These are phyloP conservation scores for Sigmodon hispidus DNA, from an alignment of 2,113 vertebrate genomes.

Conservation along the genomic window DNA sequence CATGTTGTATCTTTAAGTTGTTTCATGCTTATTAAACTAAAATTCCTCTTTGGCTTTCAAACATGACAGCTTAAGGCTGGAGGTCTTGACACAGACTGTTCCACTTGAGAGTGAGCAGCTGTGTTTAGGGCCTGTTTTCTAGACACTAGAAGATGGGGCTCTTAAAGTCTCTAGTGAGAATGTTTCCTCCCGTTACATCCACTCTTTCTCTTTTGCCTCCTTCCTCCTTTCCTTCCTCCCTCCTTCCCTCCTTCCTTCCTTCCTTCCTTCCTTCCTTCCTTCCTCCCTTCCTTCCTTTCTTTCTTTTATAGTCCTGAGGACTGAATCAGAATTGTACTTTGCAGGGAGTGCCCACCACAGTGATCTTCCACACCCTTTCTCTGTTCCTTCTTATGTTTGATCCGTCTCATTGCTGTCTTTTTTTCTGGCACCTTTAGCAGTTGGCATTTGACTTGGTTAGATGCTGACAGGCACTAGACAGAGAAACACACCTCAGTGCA, in stretches of 20 bases:
- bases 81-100: background rate
- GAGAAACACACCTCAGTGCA: background rate
- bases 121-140: background rate
- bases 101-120: background rate
- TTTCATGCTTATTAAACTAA: background rate
- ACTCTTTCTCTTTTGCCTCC: background rate
- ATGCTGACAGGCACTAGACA: background rate
- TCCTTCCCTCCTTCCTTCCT: background rate
- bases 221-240: no score
- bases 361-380: fast-evolving
- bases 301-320: background rate
- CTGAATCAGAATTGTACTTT: background rate
- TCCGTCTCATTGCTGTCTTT: background rate
- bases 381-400: no score
- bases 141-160: background rate
- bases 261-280: background rate
- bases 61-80: background rate
- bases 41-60: slow-evolving; percentile 1
- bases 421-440: background rate
- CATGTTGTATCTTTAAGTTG: background rate
- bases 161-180: background rate
- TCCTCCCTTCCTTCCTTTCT: background rate
- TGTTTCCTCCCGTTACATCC: background rate
- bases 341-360: no score
- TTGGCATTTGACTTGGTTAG: background rate